Base-by-base conservation (phyloP, 2,113 vertebrate species). In the Mandrillus leucophaeus region DNA sequence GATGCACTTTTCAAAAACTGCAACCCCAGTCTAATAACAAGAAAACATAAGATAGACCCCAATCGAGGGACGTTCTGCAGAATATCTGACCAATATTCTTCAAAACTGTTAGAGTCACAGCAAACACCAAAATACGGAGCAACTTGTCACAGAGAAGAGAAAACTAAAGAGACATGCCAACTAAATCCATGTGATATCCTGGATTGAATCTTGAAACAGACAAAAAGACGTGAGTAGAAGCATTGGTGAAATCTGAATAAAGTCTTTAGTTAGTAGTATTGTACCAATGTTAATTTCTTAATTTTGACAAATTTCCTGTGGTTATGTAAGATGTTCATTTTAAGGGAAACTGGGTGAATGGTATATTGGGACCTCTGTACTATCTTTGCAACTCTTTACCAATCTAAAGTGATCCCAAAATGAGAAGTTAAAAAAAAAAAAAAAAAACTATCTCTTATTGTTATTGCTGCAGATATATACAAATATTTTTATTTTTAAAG, bases 341-440 rank as follows among this genome's bases (percentile, higher is more conserved):
- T 32, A 35, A 10, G 12, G 27, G 40, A 89, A 75, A 14, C 10
- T 30, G 14, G 8, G 7, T 30, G 12, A 72, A 73, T 10, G 8
- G 2, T 57, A 52, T 48, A 27, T 20, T 81, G 32, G 6, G n/a
- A 81, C 84, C 25, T 50, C 43, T 10, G 8, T 38, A 50, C 8
- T 93, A 14, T 40, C 55, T 85, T 87, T 52, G 23, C 38, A 85
- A 85, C 7, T 73, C 61, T 66, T 91, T 35, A 57, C n/a, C 50
- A 66, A 83, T 79, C 25, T 90, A 84, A 95, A 70, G 92, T 78
- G 75, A 92, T 95, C 66, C 9, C n/a, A 85, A 94, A 94, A 89
- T 38, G 16, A 86, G 72, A 87, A 43, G 52, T 2, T 3, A 14
- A 64, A 64, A 30, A 27, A 23, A 23, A 23, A 7, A 1, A 64